Base-by-base conservation (phyloP, 2,113 vertebrate species). In the Microtus oregoni region DNA sequence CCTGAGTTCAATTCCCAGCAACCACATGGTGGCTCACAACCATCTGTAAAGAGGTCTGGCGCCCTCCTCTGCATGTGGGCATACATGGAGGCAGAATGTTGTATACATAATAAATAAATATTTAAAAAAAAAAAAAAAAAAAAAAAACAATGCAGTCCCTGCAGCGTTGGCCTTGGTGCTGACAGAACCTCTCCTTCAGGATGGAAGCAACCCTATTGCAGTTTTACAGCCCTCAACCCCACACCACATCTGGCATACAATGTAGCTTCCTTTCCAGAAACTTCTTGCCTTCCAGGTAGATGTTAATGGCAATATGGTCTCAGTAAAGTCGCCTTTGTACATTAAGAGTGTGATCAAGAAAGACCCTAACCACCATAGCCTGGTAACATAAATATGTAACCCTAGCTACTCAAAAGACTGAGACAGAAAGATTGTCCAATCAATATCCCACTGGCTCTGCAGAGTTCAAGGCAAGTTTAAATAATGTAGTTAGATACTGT, bases 201-300 rank as follows among this genome's bases (percentile, higher is more conserved):
- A 28, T 19, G 68, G 17, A 47, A 75, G 32, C 32, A 20, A 77
- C 4, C 52, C 52, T 35, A 15, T 73, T 12, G 24, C 52, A 30
- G 58, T 55, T 67, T 35, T 50, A 55, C 35, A 13, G 24, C 50
- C 75, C 76, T 65, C 55, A 89, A 68, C 67, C 50, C 78, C 11
- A 8, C 6, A 73, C 65, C 28, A 50, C 79, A 65, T 55, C 76
- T 90, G 76, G 77, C 28, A 96, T 22, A 85, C 88, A 88, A 44
- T 17, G 22, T 65, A n/a, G 44, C 76, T 92, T 89, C 75, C 96
- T 78, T 76, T 85, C 52, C 82, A 92, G 89, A 86, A 91, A 91
- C 77, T 63, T 26, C 72, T 3, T 72, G 76, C 82, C 20, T 92
- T 38, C 55, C 41, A 44, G 79, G 35, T 32, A 7, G 30, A 50